These are phyloP conservation scores for Pogonophryne albipinna DNA, from an alignment of 2,797 vertebrate species.

Conservation along the genomic window DNA sequence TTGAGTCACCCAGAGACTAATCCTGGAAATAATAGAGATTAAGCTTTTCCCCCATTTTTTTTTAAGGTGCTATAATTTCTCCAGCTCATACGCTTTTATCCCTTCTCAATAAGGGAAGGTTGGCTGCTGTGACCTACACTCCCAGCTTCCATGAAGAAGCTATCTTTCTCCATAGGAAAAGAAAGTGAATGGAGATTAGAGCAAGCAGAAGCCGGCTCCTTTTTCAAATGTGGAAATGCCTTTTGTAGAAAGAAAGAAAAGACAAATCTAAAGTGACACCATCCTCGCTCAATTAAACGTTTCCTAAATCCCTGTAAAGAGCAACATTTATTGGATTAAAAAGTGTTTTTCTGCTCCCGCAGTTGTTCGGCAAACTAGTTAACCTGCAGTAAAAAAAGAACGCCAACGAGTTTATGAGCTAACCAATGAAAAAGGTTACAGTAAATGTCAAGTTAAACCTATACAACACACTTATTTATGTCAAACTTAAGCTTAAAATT, in stretches of 20 bases:
- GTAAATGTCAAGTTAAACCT: neutral
- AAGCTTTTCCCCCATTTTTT: conserved; percentile 58
- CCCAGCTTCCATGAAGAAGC: conserved; percentile 40
- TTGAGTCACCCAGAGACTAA: conserved; percentile 79
- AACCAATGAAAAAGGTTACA: neutral
- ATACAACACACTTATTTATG: neutral
- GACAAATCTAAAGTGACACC: conserved; percentile 27
- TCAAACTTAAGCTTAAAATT: neutral
- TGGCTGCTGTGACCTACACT: conserved; percentile 65
- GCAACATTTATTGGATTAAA: conserved; percentile 5
- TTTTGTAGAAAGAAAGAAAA: conserved; percentile 23
- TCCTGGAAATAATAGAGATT: conserved; percentile 80
- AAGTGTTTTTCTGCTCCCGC: neutral
- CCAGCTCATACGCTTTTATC: conserved; percentile 70
- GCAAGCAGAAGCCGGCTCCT: conserved; percentile 21
- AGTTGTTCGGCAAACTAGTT: neutral
- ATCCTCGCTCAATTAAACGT: neutral
- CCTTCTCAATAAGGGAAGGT: conserved; percentile 57
- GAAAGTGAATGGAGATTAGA: conserved; percentile 56
- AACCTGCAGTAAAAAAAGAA: neutral
- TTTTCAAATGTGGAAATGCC: conserved; percentile 49
- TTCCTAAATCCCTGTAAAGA: neutral
- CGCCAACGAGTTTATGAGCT: neutral
- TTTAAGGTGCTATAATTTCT: conserved; percentile 68
- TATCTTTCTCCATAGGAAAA: conserved; percentile 35